Percentiles rank a stretch among this genome's conserved stretches.
phyloP scores from a whole-genome alignment of 1,140 invertebrate species.

The Homarus americanus region DNA sequence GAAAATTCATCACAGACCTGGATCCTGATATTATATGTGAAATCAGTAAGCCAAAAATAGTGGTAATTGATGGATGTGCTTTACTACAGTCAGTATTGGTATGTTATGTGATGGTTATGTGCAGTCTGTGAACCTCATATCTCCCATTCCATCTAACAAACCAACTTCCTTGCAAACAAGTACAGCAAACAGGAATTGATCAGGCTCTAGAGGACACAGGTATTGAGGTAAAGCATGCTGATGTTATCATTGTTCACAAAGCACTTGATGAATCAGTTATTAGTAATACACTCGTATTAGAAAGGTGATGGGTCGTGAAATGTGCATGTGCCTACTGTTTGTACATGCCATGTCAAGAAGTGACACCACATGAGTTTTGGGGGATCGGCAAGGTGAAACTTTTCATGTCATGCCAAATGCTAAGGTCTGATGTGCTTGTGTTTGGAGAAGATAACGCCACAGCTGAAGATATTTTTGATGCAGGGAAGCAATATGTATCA shows the following conservation, averaged over 20 bases:
- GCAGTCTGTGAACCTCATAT: background rate
- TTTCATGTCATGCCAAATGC: slow-evolving; percentile 8
- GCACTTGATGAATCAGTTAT: no score
- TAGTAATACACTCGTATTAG: background rate
- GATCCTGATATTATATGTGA: no score
- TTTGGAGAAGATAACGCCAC: no score
- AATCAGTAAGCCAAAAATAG: background rate
- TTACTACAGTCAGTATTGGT: background rate
- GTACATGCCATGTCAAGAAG: slow-evolving; percentile 3
- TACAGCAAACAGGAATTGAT: no score
- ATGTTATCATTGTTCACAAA: background rate
- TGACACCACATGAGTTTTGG: background rate
- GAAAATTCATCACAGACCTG: background rate
- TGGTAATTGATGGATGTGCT: slow-evolving; percentile 1
- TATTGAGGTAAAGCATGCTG: no score
- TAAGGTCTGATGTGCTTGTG: no score
- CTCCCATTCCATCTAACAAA: slow-evolving; percentile 27
- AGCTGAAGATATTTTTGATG: slow-evolving; percentile 18
- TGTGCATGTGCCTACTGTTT: slow-evolving; percentile 14
- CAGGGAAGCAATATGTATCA: slow-evolving; percentile 18
- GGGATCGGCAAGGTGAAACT: background rate
- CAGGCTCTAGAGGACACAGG: no score
- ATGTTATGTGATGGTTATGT: slow-evolving; percentile 19
- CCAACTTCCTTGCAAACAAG: slow-evolving; percentile 13
- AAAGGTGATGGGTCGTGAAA: background rate